Base-by-base conservation (phyloP, 2,888 invertebrate genomes). In the Hypercompe scribonia region DNA sequence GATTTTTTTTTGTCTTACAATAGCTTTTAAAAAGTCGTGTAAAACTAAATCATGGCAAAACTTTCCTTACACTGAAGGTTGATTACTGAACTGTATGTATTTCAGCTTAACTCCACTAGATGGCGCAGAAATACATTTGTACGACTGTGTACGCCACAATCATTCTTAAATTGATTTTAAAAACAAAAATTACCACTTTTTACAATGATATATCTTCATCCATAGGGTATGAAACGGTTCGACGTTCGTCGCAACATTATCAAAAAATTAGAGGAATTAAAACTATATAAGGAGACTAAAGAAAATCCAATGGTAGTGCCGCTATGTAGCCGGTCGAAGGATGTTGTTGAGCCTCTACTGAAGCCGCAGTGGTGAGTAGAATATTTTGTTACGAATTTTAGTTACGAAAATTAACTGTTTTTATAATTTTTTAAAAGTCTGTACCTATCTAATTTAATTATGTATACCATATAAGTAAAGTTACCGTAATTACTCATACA, bases 221-320 rank as follows among this genome's bases (percentile, higher is more conserved):
- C 18, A 3, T 87, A 98, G 97, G 99, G 99, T 50, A 97, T 99
- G 97, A 98, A 98, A 90, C 96, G 99, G 61, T 99, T 99, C 91
- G 97, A 98, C 82, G 99, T 98, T 21, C 97, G 99, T 67, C 97
- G 97, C 85, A 96, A 97, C 67, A 97, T 99, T 36, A 88, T 98
- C n/a, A 96, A 97, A 80, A 97, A 97, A 10, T 92, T 99, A 46
- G 97, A 97, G 81, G 96, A 97, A 73, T 93, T 97, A 85, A 97
- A 97, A 36, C 92, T 99, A 24, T 98, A 98, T 90, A 96, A 97
- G 64, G 98, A 97, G 83, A 97, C 97, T 0, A 97, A 97, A 78
- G 98, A 99, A 74, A 98, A 99, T 94, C 97, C 98, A 3, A 99
- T 99, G 99, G 97, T 99, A 72, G 98, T 99, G 46, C 99, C 99